Conservation (phyloP, 2,797 vertebrate genomes). For the Typhlichthys eigenmanni region DNA sequence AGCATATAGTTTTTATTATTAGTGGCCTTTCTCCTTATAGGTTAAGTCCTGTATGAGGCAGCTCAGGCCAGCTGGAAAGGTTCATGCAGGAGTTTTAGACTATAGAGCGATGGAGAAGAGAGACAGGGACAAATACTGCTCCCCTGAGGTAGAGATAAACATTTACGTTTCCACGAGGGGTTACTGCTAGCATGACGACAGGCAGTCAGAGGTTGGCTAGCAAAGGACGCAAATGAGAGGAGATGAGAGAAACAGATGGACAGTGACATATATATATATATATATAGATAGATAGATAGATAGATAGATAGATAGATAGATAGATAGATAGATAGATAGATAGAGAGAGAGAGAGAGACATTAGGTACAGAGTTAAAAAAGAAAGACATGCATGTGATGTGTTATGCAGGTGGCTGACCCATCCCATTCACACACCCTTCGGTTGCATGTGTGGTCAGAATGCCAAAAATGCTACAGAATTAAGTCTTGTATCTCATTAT, state of each 20-base stretch:
- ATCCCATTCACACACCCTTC: no score
- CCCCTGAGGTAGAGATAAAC: conserved; percentile 64
- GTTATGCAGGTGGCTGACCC: no score
- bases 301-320: no score
- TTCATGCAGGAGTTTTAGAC: conserved; percentile 62
- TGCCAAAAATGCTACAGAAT: no score
- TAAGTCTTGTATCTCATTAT: no score
- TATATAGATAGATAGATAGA: no score
- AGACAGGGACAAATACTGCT: conserved; percentile 49
- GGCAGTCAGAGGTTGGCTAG: conserved; percentile 6
- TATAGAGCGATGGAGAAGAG: conserved; percentile 34
- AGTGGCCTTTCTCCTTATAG: conserved; percentile 26
- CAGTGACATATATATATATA: no score
- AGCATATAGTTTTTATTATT: conserved; percentile 36
- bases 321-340: background rate
- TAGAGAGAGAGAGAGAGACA: conserved; percentile 5
- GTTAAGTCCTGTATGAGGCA: conserved; percentile 12
- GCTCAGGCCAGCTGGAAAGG: conserved; percentile 53
- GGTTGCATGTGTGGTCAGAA: no score
- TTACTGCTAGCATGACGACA: conserved; percentile 39
- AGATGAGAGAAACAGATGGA: background rate
- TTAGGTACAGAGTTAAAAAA: no score
- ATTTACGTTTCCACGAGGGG: conserved; percentile 66
- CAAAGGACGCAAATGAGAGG: conserved; percentile 1
- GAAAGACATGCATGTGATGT: no score